These are phyloP conservation scores for Pantala flavescens DNA, from an alignment of 1,140 invertebrate genomes.

Conservation along the genomic window DNA sequence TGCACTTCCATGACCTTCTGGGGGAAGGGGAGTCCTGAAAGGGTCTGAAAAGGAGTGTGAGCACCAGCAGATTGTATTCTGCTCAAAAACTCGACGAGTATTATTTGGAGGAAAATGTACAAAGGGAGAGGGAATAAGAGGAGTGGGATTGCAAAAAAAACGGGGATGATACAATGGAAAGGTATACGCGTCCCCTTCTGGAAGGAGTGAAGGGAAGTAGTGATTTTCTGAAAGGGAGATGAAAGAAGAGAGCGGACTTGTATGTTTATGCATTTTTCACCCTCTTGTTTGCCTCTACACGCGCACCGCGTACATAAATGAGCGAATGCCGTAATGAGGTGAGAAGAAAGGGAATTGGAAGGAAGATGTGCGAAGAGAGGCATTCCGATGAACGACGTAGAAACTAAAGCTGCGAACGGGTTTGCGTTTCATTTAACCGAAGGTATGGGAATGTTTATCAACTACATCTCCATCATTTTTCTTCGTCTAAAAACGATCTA, in stretches of 20 bases:
- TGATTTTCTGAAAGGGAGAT: neutral
- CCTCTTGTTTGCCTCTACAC: too few species aligned
- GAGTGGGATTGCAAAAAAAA: neutral
- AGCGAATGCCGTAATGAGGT: slow-evolving; percentile 4
- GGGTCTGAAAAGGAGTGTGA: neutral
- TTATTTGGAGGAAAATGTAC: neutral
- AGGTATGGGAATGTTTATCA: too few species aligned
- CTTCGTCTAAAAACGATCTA: too few species aligned
- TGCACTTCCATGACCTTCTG: too few species aligned
- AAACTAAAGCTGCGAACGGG: too few species aligned
- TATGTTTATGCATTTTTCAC: too few species aligned
- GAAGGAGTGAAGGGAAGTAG: neutral
- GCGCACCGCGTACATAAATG: neutral
- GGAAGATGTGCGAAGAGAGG: neutral
- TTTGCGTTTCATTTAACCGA: too few species aligned
- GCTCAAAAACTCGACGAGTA: neutral
- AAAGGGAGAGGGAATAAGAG: neutral
- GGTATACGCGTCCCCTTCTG: neutral
- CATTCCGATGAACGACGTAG: too few species aligned
- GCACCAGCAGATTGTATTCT: neutral
- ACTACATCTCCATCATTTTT: too few species aligned
- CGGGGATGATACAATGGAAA: neutral
- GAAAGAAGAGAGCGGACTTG: neutral
- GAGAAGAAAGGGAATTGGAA: neutral
- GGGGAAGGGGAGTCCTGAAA: too few species aligned